Conservation (phyloP, 2,888 invertebrate species). For the Synergus umbraculus region DNA sequence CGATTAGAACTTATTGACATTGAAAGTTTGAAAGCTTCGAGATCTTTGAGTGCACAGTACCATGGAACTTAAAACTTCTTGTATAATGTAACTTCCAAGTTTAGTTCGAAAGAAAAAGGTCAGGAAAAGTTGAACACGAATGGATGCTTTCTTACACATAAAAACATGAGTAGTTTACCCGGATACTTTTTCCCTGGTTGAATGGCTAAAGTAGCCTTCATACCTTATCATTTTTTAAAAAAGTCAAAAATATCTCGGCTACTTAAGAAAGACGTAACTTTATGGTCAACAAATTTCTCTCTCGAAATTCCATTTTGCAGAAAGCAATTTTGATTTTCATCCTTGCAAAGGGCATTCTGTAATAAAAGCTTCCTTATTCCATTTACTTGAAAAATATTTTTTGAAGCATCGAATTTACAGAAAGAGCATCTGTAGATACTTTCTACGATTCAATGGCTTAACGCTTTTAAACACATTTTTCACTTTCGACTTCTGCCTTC, state of each 20-base stretch:
- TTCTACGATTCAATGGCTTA: not conserved
- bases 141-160: not conserved
- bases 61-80: not conserved
- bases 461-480: not conserved
- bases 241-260: not conserved
- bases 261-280: not conserved
- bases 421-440: not conserved
- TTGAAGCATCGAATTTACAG: not conserved
- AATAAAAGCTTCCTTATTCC: not conserved
- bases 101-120: constrained; percentile 4
- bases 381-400: not conserved
- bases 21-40: not conserved
- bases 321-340: not conserved
- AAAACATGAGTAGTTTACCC: not conserved
- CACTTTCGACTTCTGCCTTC: not conserved
- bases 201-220: not conserved
- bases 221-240: not conserved
- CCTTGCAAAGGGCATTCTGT: not conserved
- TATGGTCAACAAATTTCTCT: not conserved
- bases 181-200: constrained; percentile 8
- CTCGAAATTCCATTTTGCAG: not conserved
- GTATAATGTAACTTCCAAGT: constrained; percentile 10
- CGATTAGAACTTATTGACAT: not conserved
- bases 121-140: not conserved
- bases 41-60: constrained; percentile 13